These are phyloP conservation scores for Rostratula benghalensis DNA, from an alignment of 2,113 vertebrate species.

Conservation along the genomic window DNA sequence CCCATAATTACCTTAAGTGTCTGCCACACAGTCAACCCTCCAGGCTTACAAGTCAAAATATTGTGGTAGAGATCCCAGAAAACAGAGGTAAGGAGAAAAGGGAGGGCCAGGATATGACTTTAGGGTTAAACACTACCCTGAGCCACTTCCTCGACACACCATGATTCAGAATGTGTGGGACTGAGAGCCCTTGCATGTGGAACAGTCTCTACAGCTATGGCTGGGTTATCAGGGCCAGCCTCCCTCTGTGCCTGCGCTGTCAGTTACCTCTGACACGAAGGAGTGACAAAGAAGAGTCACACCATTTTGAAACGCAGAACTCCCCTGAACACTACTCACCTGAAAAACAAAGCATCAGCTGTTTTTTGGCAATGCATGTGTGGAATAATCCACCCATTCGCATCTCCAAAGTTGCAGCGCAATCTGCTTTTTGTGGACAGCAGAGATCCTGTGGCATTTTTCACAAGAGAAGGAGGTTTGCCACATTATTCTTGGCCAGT, in stretches of 20 bases:
- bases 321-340: background rate
- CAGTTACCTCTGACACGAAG: background rate
- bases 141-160: background rate
- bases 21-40: conserved; percentile 51
- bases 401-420: background rate
- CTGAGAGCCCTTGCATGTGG: background rate
- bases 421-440: background rate
- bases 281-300: background rate
- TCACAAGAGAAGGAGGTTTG: background rate
- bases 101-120: background rate
- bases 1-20: conserved; percentile 50
- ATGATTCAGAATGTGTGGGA: background rate
- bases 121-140: conserved; percentile 1
- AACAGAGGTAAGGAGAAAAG: background rate
- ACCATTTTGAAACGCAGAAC: accelerated
- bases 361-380: background rate
- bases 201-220: background rate
- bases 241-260: background rate
- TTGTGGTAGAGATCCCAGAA: conserved; percentile 34
- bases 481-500: background rate
- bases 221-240: background rate
- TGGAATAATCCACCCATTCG: background rate
- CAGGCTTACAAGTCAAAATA: conserved; percentile 57
- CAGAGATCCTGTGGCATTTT: background rate
- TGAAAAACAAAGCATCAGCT: background rate